Evolutionary conservation across 2,888 invertebrate genomes (phyloP), one percentile per base, ranked within the genome.

Genomic region (Teleogryllus oceanicus): DNA sequence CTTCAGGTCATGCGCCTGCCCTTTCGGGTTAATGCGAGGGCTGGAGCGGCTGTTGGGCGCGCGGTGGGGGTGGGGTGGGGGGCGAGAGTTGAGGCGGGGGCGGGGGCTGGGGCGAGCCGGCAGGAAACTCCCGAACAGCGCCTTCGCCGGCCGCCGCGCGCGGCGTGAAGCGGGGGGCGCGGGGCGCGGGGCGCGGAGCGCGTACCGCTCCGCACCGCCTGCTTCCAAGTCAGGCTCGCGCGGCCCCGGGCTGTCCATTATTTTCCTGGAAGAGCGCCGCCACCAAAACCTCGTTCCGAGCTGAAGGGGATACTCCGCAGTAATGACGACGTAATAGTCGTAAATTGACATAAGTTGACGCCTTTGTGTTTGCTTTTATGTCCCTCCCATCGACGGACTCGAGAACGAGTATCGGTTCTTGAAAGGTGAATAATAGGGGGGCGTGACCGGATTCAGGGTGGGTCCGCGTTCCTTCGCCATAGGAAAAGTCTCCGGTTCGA

Each of bases 271-370:
- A 62, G 62, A 16, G 62, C 62, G 2, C 62, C 62, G 62, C 62
- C 18, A 62, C 62, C 62, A 62, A 62, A 18, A 16, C 62, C 18
- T 16, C 16, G 62, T 62, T 62, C 18, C 62, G 62, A 16, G 62
- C 62, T 18, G 62, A 62, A 18, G 16, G 62, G 5, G 62, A 62
- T 62, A 62, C 62, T 62, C 62, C 12, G 18, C 62, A 3, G 62
- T 12, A 62, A 62, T 62, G 62, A 62, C 62, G 18, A 16, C 62
- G 62, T 62, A 62, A 62, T 62, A 62, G 62, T 62, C 62, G 62
- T 62, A 62, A 62, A 62, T 62, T 62, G 62, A 62, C 62, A 62
- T 62, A 62, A 62, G 62, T 62, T 62, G 62, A 62, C 62, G 62
- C 62, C 62, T 62, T 62, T 62, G 62, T 37, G 24, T 21, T 62